Evolutionary conservation across 2,888 invertebrate genomes (phyloP).

Genomic region (Lamellibrachia satsuma): DNA sequence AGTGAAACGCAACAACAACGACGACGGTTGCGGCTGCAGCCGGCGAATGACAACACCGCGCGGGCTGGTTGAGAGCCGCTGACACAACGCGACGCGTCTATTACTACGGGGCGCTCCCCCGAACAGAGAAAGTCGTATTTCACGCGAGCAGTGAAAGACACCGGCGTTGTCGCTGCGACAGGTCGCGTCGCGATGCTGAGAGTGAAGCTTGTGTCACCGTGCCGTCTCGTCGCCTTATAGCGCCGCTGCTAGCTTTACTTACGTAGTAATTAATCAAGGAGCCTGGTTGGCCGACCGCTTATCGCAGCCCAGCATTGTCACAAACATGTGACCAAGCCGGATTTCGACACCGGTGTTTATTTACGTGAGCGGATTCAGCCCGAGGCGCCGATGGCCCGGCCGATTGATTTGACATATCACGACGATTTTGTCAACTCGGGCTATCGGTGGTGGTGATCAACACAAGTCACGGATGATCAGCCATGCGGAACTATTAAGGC

Average conservation of each 20-base stretch:
- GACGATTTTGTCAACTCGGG: neutral
- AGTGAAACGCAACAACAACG: neutral
- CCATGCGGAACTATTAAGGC: conserved; percentile 4
- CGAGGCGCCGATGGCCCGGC: neutral
- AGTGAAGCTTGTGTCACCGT: neutral
- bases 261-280: neutral
- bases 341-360: neutral
- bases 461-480: neutral
- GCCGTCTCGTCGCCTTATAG: conserved; percentile 6
- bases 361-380: neutral
- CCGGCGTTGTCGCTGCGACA: neutral
- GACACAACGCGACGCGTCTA: too few species aligned
- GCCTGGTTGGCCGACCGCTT: neutral
- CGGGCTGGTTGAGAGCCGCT: neutral
- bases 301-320: neutral
- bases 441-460: neutral
- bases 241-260: neutral
- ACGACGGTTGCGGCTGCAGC: neutral
- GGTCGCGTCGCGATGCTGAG: neutral
- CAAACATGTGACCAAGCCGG: neutral
- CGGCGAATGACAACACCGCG: neutral
- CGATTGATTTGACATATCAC: neutral
- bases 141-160: neutral
- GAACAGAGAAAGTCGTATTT: neutral
- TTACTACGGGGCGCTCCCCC: neutral